Evolutionary conservation across 1,140 invertebrate genomes (phyloP).

Genomic region (Hycleus phaleratus): DNA sequence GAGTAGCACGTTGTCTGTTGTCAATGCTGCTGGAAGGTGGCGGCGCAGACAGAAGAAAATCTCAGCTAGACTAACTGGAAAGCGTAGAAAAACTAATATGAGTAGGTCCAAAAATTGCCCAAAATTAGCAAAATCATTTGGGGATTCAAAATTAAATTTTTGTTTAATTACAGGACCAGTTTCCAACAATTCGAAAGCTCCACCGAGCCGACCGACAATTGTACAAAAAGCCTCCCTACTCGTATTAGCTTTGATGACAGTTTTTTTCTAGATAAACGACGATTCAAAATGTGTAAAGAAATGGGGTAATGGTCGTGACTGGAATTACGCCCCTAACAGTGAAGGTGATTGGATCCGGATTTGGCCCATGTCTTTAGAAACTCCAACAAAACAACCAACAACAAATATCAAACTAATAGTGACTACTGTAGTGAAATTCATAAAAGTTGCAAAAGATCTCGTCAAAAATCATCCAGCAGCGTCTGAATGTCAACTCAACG

Average conservation of each 20-base stretch:
- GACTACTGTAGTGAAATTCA: conserved; percentile 30
- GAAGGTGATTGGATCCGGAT: conserved; percentile 56
- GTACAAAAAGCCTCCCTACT: no score
- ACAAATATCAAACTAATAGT: conserved; percentile 27
- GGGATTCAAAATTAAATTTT: no score
- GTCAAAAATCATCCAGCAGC: conserved; percentile 32
- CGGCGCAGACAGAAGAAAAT: conserved; percentile 30
- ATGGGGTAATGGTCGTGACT: conserved; percentile 57
- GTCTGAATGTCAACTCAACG: conserved; percentile 35
- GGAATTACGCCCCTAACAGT: conserved; percentile 44
- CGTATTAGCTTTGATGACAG: no score
- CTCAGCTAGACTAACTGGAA: conserved; percentile 18
- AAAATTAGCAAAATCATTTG: no score
- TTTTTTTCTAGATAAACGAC: conserved; percentile 12
- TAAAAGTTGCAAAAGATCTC: conserved; percentile 32
- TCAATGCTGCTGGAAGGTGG: conserved; percentile 35
- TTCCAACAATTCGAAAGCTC: no score
- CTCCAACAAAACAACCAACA: conserved; percentile 15
- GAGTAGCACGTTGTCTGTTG: conserved; percentile 17
- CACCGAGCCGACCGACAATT: no score
- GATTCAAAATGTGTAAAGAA: conserved; percentile 7
- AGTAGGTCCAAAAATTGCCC: no score
- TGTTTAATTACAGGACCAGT: no score
- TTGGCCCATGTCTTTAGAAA: conserved; percentile 42
- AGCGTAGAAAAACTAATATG: no score